phyloP scores from a whole-genome alignment of 2,113 vertebrate species.

The Python bivittatus region DNA sequence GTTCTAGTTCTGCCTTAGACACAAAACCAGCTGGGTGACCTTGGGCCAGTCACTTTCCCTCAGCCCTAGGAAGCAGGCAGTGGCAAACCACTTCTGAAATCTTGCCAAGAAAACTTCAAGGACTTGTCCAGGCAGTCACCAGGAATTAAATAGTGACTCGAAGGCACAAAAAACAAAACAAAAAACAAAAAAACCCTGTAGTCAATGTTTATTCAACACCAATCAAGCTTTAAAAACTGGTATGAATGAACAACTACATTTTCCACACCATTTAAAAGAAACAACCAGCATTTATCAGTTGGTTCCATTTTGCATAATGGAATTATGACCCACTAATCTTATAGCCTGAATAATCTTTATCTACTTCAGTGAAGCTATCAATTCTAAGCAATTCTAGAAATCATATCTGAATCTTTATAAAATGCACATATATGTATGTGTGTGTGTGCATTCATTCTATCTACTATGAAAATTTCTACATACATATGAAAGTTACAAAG shows the following conservation, averaged over 20 bases:
- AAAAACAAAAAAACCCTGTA: not conserved
- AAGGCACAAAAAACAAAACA: not conserved
- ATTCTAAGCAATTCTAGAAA: not conserved
- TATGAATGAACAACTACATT: not conserved
- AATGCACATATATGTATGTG: not conserved
- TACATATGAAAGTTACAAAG: not conserved
- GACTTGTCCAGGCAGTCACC: not conserved
- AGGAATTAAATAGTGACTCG: not conserved
- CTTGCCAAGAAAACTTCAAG: not conserved
- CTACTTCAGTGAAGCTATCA: not conserved
- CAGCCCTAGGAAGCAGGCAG: not conserved
- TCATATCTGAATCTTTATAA: not conserved
- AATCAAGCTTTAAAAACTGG: not conserved
- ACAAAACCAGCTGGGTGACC: not conserved
- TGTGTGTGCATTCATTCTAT: not conserved
- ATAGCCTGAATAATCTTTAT: not conserved
- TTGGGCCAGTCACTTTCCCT: not conserved
- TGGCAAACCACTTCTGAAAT: not conserved
- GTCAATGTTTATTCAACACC: not conserved
- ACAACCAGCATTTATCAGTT: not conserved
- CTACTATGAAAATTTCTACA: not conserved
- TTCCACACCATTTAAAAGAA: not conserved
- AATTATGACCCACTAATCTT: not conserved
- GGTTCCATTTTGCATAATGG: not conserved
- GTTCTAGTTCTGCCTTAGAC: not conserved